Base-by-base conservation (phyloP, 2,797 vertebrate species). In the Catamblyrhynchus diadema region DNA sequence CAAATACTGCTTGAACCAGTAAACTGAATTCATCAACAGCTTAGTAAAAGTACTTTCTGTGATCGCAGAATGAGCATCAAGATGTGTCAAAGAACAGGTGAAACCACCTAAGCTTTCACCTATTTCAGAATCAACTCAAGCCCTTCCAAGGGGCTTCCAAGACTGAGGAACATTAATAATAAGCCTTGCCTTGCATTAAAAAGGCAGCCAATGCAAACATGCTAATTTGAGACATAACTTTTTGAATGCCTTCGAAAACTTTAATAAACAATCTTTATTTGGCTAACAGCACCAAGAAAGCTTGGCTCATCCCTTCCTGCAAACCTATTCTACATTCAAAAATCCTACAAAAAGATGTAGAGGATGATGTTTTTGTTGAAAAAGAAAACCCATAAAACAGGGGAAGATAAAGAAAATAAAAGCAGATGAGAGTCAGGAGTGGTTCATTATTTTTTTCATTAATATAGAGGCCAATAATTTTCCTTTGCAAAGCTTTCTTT, bases 121-220 rank as follows among this genome's bases (percentile, higher is more conserved):
- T 47, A 8, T 41, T 32, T 66, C 81, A 69, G 57, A 79, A 72
- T n/a, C 30, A 79, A 54, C 10, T 19, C 33, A 72, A 35, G 32
- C 6, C 17, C 1, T 3, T 25, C 27, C 45, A 84, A n/a, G n/a
- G n/a, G n/a, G n/a, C n/a, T n/a, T n/a, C n/a, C 0, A 32, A 30
- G 18, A 60, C 9, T 30, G 27, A 75, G 27, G 12, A 81, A 66
- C 16, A 12, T 22, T 44, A 70, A 56, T 56, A 77, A 51, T 9
- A 87, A 80, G 5, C 21, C 59, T 54, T 67, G 7, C 24, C 24
- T 87, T 39, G 39, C 69, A 51, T 75, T 73, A 83, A 69, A 42
- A 77, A 67, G 15, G 25, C 7, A 86, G 41, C 8, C 51, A 85
- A 33, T 0, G 4, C 14, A 73, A 44, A 59, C 33, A 71, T 48